These are phyloP conservation scores for Coelinius sp. DNA, from an alignment of 2,888 invertebrate genomes.

Conservation along the genomic window DNA sequence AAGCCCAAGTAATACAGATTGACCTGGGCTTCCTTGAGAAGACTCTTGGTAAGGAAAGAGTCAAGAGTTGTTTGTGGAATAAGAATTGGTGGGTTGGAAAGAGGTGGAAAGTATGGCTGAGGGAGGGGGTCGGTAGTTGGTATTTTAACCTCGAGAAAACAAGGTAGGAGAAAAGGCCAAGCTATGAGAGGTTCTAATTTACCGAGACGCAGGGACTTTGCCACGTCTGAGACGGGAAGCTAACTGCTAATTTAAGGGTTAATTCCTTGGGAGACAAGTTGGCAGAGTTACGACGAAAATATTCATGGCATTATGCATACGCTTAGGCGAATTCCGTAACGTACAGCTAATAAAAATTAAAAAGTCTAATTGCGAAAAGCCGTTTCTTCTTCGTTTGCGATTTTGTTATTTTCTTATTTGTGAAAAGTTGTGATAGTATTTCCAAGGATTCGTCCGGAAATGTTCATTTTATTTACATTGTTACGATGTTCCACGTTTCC, in stretches of 20 bases:
- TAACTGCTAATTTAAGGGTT: conserved; percentile 72
- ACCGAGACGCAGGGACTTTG: conserved; percentile 68
- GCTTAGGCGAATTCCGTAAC: conserved; percentile 60
- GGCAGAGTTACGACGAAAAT: conserved; percentile 71
- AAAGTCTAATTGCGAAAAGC: conserved; percentile 68
- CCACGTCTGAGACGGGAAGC: conserved; percentile 63
- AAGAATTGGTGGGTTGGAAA: conserved; percentile 24
- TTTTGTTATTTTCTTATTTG: background rate
- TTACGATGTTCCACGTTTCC: background rate
- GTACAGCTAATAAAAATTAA: conserved; percentile 70
- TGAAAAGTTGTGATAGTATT: conserved; percentile 18
- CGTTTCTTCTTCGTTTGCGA: conserved; percentile 30
- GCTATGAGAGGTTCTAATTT: conserved; percentile 67
- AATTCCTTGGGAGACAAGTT: conserved; percentile 72
- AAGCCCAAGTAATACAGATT: conserved; percentile 13
- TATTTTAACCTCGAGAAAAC: conserved; percentile 44
- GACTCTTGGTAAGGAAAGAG: conserved; percentile 3
- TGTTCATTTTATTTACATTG: background rate
- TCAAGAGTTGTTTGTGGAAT: conserved; percentile 24
- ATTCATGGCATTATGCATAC: conserved; percentile 72
- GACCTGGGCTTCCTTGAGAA: conserved; percentile 20
- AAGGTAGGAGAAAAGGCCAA: conserved; percentile 49
- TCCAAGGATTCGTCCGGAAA: conserved; percentile 14
- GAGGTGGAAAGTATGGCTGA: conserved; percentile 32
- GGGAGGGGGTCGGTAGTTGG: conserved; percentile 31